Conservation (phyloP, 2,113 vertebrate genomes). For the Peromyscus polionotus region DNA sequence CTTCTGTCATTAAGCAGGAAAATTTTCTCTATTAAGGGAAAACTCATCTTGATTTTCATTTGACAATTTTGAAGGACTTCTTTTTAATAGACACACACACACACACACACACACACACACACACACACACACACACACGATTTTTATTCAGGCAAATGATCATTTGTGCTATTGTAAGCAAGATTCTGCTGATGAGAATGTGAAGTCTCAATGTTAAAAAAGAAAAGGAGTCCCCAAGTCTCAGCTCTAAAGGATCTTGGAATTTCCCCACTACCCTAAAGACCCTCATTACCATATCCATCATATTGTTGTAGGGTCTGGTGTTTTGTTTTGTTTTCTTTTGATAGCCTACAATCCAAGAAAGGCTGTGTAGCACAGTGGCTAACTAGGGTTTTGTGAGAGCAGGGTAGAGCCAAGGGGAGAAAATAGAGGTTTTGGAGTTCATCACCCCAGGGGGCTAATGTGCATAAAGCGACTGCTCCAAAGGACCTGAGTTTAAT, state of each 20-base stretch:
- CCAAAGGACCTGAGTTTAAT: slow-evolving; percentile 78
- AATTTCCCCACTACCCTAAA: slow-evolving; percentile 34
- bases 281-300: slow-evolving; percentile 55
- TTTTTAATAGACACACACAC: not conserved
- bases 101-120: not conserved
- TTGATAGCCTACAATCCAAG: slow-evolving; percentile 66
- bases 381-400: slow-evolving; percentile 75
- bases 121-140: not conserved
- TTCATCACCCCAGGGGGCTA: slow-evolving; percentile 75
- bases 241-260: slow-evolving; percentile 56
- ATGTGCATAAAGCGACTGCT: slow-evolving; percentile 78
- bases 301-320: slow-evolving; percentile 79
- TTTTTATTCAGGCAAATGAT: slow-evolving; percentile 56
- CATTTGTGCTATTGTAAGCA: slow-evolving; percentile 47
- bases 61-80: slow-evolving; percentile 45
- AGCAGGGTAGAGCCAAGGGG: slow-evolving; percentile 35
- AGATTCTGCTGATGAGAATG: slow-evolving; percentile 39
- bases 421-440: slow-evolving; percentile 78
- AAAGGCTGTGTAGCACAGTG: slow-evolving; percentile 62
- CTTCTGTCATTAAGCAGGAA: slow-evolving; percentile 36
- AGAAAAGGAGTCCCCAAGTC: slow-evolving; percentile 64
- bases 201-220: slow-evolving; percentile 51
- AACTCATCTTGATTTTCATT: slow-evolving; percentile 66
- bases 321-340: slow-evolving; percentile 80
- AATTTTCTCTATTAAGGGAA: slow-evolving; percentile 52